Conservation (phyloP, 2,888 invertebrate genomes). For the Liodrosophila aerea region DNA sequence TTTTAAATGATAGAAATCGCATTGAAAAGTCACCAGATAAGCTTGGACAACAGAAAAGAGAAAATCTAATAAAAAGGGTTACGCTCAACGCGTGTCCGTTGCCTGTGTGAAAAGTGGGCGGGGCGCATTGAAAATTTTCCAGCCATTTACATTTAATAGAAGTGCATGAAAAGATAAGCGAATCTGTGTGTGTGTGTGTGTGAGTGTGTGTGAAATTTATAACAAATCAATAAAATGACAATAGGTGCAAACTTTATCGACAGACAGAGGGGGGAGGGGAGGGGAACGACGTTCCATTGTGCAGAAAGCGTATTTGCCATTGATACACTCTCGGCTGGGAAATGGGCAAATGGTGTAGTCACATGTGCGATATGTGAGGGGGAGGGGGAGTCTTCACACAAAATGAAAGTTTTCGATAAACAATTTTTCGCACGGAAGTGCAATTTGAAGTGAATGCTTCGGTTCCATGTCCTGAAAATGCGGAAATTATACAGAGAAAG, state of each 20-base stretch:
- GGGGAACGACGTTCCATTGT: constrained; percentile 60
- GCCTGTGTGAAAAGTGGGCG: constrained; percentile 39
- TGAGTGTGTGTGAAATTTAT: constrained; percentile 63
- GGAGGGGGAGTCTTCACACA: constrained; percentile 14
- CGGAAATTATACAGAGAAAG: constrained; percentile 73
- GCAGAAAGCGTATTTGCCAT: constrained; percentile 30
- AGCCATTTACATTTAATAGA: constrained; percentile 72
- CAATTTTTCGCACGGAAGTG: constrained; percentile 78
- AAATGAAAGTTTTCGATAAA: constrained; percentile 70
- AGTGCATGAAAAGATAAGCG: constrained; percentile 63
- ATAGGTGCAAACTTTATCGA: constrained; percentile 74
- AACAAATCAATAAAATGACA: constrained; percentile 76
- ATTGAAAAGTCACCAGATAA: constrained; percentile 67
- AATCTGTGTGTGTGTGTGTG: constrained; percentile 15
- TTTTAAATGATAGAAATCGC: constrained; percentile 72
- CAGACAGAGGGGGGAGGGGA: constrained; percentile 4
- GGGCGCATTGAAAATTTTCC: constrained; percentile 57
- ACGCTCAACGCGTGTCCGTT: constrained; percentile 38
- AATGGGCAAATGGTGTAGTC: background rate
- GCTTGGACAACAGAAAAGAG: constrained; percentile 26
- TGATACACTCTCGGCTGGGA: constrained; percentile 17
- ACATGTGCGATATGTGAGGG: constrained; percentile 2
- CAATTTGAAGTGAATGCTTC: constrained; percentile 71
- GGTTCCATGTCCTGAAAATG: constrained; percentile 58
- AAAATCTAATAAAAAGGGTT: constrained; percentile 64